Percentiles rank a stretch among this genome's conserved stretches.
Evolutionary conservation across 2,888 invertebrate species (phyloP).

Genomic region (Mechanitis messenoides): DNA sequence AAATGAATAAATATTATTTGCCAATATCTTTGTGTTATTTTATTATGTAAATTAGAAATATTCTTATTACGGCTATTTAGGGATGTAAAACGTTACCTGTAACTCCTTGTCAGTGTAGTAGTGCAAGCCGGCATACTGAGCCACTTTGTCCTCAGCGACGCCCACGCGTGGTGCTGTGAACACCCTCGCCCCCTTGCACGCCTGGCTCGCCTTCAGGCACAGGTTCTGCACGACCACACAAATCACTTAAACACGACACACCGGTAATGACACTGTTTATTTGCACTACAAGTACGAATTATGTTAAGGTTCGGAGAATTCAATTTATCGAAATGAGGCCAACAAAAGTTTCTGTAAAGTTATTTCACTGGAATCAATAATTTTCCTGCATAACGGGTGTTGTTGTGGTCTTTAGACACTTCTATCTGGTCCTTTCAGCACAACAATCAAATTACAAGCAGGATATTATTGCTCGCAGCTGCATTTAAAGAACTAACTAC

Average conservation of each 20-base stretch:
- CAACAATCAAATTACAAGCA: no score
- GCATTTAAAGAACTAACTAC: no score
- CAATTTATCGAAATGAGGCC: slow-evolving; percentile 23
- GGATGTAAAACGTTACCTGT: slow-evolving; percentile 70
- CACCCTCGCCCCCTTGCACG: slow-evolving; percentile 88
- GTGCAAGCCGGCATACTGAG: slow-evolving; percentile 93
- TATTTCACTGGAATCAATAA: neutral
- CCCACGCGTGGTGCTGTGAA: slow-evolving; percentile 91
- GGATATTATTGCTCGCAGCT: no score
- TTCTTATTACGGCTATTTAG: no score
- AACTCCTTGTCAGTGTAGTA: slow-evolving; percentile 96
- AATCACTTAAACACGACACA: slow-evolving; percentile 34
- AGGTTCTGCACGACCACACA: slow-evolving; percentile 89
- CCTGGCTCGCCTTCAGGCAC: slow-evolving; percentile 90
- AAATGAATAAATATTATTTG: no score
- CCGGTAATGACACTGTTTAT: slow-evolving; percentile 41
- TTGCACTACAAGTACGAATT: slow-evolving; percentile 34
- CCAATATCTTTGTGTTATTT: no score
- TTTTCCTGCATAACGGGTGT: neutral
- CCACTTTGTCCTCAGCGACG: slow-evolving; percentile 93
- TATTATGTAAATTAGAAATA: no score
- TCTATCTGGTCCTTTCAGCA: neutral
- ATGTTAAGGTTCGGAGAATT: slow-evolving; percentile 27
- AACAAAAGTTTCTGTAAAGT: slow-evolving; percentile 1
- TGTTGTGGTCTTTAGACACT: slow-evolving; percentile 17